These are phyloP conservation scores for Achatina immaculata DNA, from an alignment of 1,140 invertebrate genomes.

Conservation along the genomic window DNA sequence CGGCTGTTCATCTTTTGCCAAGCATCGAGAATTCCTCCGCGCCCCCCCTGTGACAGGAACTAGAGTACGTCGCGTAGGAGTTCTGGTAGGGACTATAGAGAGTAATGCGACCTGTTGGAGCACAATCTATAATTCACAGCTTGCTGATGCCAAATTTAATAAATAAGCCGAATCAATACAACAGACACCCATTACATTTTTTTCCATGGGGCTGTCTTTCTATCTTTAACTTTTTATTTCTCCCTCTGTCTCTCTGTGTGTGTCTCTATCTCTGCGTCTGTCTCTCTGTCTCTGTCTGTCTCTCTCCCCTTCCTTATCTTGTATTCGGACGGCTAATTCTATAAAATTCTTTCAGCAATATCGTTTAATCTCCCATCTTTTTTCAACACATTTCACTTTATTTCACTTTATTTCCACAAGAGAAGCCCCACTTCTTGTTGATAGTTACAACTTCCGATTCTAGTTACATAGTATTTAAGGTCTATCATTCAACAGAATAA, in stretches of 20 bases:
- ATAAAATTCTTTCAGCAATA: neutral
- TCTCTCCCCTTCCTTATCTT: neutral
- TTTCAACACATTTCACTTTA: neutral
- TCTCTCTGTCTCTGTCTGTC: no score
- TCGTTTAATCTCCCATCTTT: neutral
- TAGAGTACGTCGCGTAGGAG: neutral
- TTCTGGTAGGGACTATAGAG: neutral
- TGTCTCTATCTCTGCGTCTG: no score
- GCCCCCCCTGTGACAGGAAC: neutral
- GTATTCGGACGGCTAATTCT: neutral
- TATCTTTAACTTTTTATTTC: neutral
- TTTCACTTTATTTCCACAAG: neutral
- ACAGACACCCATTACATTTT: neutral
- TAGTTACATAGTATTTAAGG: no score
- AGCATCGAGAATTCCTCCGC: neutral
- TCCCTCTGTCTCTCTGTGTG: no score
- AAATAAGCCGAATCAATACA: slow-evolving; percentile 8
- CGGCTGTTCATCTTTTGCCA: neutral
- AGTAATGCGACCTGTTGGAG: slow-evolving; percentile 10
- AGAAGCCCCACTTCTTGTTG: no score
- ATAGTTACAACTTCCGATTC: no score
- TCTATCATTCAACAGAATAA: no score
- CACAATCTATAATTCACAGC: slow-evolving; percentile 28
- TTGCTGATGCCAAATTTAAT: slow-evolving; percentile 25
- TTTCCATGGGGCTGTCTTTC: neutral